A percentile compares a stretch with the other conserved stretches of the same genome.
Conservation (phyloP, 2,113 vertebrate genomes). For the Dicaeum eximium region DNA sequence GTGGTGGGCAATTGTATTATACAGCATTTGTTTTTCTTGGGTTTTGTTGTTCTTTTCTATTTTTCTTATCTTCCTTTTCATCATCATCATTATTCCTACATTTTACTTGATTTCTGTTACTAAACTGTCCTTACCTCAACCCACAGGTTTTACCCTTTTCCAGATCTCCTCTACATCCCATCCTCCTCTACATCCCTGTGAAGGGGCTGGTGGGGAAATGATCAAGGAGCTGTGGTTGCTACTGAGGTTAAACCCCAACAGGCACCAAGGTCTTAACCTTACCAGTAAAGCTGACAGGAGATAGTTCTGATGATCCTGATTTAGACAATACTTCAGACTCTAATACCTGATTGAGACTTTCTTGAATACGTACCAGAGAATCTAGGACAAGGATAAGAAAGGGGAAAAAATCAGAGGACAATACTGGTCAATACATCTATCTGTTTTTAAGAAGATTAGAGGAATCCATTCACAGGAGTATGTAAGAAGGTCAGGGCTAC, state of each 20-base stretch:
- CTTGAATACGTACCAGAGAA: conserved; percentile 85
- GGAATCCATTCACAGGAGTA: background rate
- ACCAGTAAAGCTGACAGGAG: conserved; percentile 75
- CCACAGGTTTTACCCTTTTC: background rate
- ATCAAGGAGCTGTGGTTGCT: background rate
- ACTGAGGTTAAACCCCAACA: background rate
- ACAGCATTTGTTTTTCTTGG: background rate
- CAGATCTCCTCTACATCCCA: background rate
- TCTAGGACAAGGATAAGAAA: conserved; percentile 71
- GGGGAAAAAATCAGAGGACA: background rate
- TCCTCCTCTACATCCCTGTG: background rate
- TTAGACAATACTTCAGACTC: conserved; percentile 73
- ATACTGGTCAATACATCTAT: background rate
- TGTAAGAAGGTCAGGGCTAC: background rate
- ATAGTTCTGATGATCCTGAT: conserved; percentile 68
- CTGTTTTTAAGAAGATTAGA: background rate
- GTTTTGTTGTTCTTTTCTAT: background rate
- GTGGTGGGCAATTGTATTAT: background rate
- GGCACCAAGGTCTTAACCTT: conserved; percentile 9
- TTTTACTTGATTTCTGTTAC: background rate
- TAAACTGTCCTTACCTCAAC: background rate
- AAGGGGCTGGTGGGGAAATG: background rate
- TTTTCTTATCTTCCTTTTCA: background rate
- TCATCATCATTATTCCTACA: background rate
- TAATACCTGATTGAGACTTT: conserved; percentile 72